phyloP scores from a whole-genome alignment of 2,888 invertebrate genomes.

The Tetragonisca angustula region DNA sequence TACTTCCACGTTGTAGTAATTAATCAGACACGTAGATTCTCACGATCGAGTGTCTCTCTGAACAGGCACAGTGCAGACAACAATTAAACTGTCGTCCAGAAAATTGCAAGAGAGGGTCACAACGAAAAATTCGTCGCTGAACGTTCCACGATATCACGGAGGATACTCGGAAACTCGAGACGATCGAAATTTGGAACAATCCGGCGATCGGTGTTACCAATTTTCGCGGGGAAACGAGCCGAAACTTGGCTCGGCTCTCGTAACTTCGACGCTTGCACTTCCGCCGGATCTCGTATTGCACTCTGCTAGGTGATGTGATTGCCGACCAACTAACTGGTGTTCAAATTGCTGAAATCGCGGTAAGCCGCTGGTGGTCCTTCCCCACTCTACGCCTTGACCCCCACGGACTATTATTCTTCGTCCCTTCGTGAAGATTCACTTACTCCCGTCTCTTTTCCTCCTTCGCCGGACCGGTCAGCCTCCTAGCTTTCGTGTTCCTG shows the following conservation, averaged over 20 bases:
- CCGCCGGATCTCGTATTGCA: conserved; percentile 66
- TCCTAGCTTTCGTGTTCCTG: conserved; percentile 53
- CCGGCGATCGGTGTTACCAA: background rate
- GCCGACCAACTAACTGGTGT: conserved; percentile 64
- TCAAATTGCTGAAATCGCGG: conserved; percentile 63
- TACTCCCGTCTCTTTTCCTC: conserved; percentile 44
- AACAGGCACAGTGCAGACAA: background rate
- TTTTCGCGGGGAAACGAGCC: background rate
- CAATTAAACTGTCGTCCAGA: background rate
- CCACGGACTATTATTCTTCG: conserved; percentile 62
- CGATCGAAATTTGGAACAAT: background rate
- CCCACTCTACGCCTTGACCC: conserved; percentile 58
- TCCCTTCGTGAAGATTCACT: conserved; percentile 46
- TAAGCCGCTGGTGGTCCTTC: conserved; percentile 66
- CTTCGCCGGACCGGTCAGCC: conserved; percentile 61
- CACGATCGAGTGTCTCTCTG: background rate
- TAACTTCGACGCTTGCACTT: conserved; percentile 52
- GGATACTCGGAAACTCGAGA: background rate
- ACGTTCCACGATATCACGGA: background rate
- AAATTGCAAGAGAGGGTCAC: background rate
- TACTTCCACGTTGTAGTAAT: background rate
- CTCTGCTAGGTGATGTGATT: conserved; percentile 68
- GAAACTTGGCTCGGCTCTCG: conserved; percentile 25
- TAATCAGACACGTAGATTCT: background rate
- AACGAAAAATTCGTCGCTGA: background rate